Conservation (phyloP, 2,888 invertebrate species). For the Choreutis nemorana region DNA sequence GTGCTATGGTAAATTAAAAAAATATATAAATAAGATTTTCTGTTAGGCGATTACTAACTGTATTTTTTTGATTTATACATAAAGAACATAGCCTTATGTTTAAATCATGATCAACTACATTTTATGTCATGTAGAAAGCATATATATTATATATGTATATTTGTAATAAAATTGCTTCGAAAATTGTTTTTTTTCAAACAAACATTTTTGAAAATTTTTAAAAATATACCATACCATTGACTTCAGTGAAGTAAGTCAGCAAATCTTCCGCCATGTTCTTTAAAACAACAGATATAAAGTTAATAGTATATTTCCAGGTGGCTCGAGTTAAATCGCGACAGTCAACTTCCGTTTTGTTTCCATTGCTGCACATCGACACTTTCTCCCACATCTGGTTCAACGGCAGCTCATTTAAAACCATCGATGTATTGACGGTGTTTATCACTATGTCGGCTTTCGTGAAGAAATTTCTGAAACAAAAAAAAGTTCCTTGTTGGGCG, state of each 20-base stretch:
- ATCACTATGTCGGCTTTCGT: conserved; percentile 39
- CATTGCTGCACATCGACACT: conserved; percentile 24
- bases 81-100: conserved; percentile 1
- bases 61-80: too few species aligned
- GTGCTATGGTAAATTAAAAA: not conserved
- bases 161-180: too few species aligned
- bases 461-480: conserved; percentile 31
- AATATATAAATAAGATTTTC: too few species aligned
- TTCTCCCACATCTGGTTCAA: conserved; percentile 30
- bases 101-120: not conserved
- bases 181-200: not conserved
- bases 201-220: not conserved
- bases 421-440: conserved; percentile 23
- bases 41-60: too few species aligned
- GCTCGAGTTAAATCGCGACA: conserved; percentile 28
- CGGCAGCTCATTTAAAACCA: conserved; percentile 16
- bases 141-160: too few species aligned
- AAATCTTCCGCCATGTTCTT: conserved; percentile 33
- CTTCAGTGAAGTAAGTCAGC: conserved; percentile 39
- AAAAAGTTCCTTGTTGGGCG: too few species aligned
- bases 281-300: conserved; percentile 31
- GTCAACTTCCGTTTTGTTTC: conserved; percentile 13
- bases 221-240: conserved; percentile 30
- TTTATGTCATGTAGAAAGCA: too few species aligned
- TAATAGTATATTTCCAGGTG: conserved; percentile 30